Evolutionary conservation across 2,797 vertebrate genomes (phyloP), one percentile per base, ranked within the genome.

Genomic region (Girardinus metallicus): DNA sequence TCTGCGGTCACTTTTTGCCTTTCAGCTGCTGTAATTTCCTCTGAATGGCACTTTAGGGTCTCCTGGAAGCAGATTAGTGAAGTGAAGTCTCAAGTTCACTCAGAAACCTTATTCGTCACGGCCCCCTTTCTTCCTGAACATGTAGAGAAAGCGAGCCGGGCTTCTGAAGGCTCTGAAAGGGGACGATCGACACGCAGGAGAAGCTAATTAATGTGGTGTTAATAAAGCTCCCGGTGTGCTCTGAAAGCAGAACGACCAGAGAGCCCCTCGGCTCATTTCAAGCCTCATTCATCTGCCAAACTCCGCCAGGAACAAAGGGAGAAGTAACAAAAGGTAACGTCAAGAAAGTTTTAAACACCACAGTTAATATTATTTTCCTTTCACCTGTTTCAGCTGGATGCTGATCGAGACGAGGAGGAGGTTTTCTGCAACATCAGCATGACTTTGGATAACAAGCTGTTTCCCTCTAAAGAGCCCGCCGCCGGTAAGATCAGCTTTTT

Each of bases 371-470:
- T 16, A 36, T 72, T 77, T 64, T 85, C 74, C 68, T 73, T 39
- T 9, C 44, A 1, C 18, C 81, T 29, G 47, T 86, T 80, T 51
- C 80, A 99, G 98, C 93, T 99, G 91, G 98, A 99, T 5, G 98
- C 98, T 0, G 98, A 98, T 91, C 95, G 98, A 81, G 96, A 98
- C 0, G 98, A 99, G 85, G 98, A 99, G 86, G 97, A 99, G 78
- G 97, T 99, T 31, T 99, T 99, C 94, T 95, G 86, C 90, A 98
- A 99, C 94, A 99, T 99, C 95, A 97, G 97, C 76, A 84, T 95
- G 77, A 97, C 97, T 5, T 94, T 99, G 83, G 97, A 99, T 96
- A 99, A 92, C 95, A 99, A 98, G 90, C 86, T 99, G 26, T 98
- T 97, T 93, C 95, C 97, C 76, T 96, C 96, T 88, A 96, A 96